Evolutionary conservation across 2,888 invertebrate genomes (phyloP).

Genomic region (Drosophila pegasa): DNA sequence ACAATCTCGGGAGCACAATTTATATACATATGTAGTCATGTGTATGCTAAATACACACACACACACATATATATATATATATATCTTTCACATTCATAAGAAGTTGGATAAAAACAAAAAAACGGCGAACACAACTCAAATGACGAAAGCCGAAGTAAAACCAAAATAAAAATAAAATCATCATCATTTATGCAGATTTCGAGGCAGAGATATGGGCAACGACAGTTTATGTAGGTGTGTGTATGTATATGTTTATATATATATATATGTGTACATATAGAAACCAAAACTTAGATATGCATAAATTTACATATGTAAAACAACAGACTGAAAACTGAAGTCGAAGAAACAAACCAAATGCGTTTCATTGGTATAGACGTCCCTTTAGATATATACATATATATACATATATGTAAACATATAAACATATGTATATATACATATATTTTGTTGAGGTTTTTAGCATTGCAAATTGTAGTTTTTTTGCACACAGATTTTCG

Average conservation of each 20-base stretch:
- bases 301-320: conserved; percentile 66
- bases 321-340: conserved; percentile 43
- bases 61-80: neutral
- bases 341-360: conserved; percentile 13
- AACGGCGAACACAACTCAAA: conserved; percentile 43
- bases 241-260: conserved; percentile 18
- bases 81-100: conserved; percentile 48
- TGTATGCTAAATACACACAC: conserved; percentile 61
- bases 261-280: conserved; percentile 14
- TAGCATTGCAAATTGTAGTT: conserved; percentile 78
- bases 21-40: conserved; percentile 19
- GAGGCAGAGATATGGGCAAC: conserved; percentile 66
- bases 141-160: conserved; percentile 57
- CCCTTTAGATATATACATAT: conserved; percentile 29
- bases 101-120: conserved; percentile 45
- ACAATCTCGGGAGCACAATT: conserved; percentile 34
- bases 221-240: conserved; percentile 51
- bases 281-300: conserved; percentile 62
- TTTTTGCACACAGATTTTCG: conserved; percentile 54
- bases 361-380: conserved; percentile 22
- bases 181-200: conserved; percentile 80
- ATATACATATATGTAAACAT: neutral
- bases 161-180: conserved; percentile 54
- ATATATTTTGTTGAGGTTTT: conserved; percentile 36
- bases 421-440: neutral